Percentiles rank a stretch among this genome's conserved stretches.
Conservation (phyloP, 2,113 vertebrate genomes). For the Hemibagrus wyckioides region DNA sequence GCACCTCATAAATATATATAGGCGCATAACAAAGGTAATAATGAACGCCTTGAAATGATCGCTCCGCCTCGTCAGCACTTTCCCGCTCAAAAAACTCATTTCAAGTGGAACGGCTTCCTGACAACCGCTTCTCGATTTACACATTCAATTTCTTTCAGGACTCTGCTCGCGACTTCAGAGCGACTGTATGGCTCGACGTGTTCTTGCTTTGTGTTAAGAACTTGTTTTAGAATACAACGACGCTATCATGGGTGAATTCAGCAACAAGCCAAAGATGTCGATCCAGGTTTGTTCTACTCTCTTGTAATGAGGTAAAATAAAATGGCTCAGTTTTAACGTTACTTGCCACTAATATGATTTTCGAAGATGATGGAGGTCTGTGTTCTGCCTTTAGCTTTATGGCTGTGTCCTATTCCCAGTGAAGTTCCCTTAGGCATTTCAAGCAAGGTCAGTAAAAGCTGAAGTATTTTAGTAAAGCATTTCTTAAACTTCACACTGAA, state of each 20-base stretch:
- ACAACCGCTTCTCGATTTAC: slow-evolving; percentile 6
- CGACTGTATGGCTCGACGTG: neutral
- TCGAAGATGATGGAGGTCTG: neutral
- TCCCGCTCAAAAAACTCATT: slow-evolving; percentile 17
- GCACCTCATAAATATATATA: slow-evolving; percentile 36
- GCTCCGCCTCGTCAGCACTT: slow-evolving; percentile 26
- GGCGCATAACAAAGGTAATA: slow-evolving; percentile 32
- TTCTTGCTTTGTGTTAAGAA: neutral
- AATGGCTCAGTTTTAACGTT: neutral
- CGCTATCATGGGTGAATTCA: neutral
- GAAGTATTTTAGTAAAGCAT: no score
- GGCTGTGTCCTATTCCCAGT: neutral
- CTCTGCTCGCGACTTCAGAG: neutral
- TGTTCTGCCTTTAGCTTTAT: neutral
- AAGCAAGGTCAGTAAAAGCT: no score
- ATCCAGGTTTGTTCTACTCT: neutral
- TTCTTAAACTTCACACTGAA: neutral
- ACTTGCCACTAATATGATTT: neutral
- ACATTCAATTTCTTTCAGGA: slow-evolving; percentile 9
- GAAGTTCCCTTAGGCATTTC: neutral
- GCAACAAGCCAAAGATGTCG: neutral
- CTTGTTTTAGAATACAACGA: neutral
- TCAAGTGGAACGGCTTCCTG: neutral
- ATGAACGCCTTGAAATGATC: slow-evolving; percentile 21
- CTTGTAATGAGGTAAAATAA: neutral